Percentiles rank a stretch among this genome's conserved stretches.
Conservation (phyloP, 2,113 vertebrate genomes). For the Cichladusa arquata region DNA sequence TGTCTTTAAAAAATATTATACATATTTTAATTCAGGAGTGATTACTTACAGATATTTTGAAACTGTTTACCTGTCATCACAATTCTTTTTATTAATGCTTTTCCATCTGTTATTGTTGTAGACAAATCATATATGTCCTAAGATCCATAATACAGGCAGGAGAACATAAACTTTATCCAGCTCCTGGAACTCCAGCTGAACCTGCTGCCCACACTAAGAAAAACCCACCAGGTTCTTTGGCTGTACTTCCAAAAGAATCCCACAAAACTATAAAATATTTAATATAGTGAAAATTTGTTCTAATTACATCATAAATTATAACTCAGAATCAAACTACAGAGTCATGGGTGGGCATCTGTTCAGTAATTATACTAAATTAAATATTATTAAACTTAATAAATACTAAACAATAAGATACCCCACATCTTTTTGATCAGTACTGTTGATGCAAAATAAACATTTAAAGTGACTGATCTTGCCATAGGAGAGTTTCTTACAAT, state of each 20-base stretch:
- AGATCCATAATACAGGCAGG: neutral
- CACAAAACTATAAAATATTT: neutral
- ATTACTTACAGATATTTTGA: neutral
- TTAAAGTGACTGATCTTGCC: neutral
- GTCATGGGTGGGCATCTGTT: neutral
- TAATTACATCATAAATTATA: neutral
- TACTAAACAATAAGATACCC: neutral
- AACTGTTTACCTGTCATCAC: neutral
- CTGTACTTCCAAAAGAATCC: neutral
- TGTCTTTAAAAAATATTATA: neutral
- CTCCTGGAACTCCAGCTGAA: neutral
- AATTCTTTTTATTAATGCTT: neutral
- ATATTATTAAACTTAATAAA: neutral
- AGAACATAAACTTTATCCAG: neutral
- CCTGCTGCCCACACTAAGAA: neutral
- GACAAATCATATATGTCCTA: neutral
- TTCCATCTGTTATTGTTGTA: neutral
- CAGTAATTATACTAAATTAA: neutral
- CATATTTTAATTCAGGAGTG: neutral
- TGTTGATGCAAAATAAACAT: neutral
- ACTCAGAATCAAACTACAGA: neutral
- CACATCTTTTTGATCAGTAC: neutral
- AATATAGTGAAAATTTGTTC: neutral
- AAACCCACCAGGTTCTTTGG: neutral
- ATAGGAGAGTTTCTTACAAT: neutral